Conservation (phyloP, 2,113 vertebrate genomes). For the Menura novaehollandiae region DNA sequence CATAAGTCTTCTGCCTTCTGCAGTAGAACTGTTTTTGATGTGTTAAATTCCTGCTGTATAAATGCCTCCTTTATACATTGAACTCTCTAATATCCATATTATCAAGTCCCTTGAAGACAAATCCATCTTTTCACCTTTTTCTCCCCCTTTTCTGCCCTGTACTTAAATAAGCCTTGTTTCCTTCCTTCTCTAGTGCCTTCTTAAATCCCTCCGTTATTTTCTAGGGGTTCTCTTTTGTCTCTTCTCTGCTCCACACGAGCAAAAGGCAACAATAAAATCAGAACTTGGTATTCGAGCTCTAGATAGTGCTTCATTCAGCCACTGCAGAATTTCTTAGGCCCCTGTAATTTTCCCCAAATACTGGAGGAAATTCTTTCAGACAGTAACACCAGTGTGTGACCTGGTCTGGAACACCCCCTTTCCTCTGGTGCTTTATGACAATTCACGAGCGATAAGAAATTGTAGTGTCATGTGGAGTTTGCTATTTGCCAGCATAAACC, state of each 20-base stretch:
- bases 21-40: neutral
- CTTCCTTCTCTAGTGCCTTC: neutral
- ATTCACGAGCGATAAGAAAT: neutral
- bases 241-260: neutral
- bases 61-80: neutral
- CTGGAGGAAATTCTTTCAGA: neutral
- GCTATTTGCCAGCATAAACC: neutral
- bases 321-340: neutral
- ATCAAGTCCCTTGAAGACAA: neutral
- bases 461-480: neutral
- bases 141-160: neutral
- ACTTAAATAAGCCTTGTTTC: neutral
- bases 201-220: neutral
- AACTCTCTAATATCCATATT: neutral
- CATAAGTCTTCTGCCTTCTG: neutral
- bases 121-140: neutral
- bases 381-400: neutral
- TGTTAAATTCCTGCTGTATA: neutral
- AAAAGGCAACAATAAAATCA: neutral
- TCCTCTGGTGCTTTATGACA: neutral
- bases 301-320: neutral
- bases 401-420: neutral
- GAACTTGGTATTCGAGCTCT: neutral
- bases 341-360: neutral
- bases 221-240: neutral